These are phyloP conservation scores for Syrmaticus mikado DNA, from an alignment of 2,113 vertebrate genomes.

Conservation along the genomic window DNA sequence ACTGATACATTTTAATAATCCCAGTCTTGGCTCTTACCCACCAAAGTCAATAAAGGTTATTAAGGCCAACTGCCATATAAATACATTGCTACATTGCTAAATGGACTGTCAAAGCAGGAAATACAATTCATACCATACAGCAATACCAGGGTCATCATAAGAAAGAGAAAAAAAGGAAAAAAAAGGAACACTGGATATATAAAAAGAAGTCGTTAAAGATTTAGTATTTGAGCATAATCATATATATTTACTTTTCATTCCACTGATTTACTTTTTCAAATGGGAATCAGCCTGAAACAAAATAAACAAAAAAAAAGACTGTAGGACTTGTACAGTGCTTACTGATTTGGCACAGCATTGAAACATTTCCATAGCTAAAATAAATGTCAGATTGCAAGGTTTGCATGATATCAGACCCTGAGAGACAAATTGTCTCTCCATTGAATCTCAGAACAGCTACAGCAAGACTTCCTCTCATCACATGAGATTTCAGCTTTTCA, in stretches of 20 bases:
- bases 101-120: conserved; percentile 85
- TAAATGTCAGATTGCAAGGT: conserved; percentile 93
- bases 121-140: conserved; percentile 40
- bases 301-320: conserved; percentile 58
- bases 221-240: not conserved
- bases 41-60: conserved; percentile 93
- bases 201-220: not conserved
- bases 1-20: conserved; percentile 95
- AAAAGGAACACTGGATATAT: not conserved
- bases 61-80: conserved; percentile 91
- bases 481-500: conserved; percentile 84
- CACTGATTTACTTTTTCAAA: conserved; percentile 22
- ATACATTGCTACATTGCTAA: conserved; percentile 82
- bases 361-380: conserved; percentile 87
- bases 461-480: conserved; percentile 75
- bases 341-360: conserved; percentile 34
- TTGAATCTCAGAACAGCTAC: conserved; percentile 78
- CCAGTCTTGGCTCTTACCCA: conserved; percentile 88
- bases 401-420: conserved; percentile 83
- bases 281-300: not conserved
- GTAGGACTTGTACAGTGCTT: conserved; percentile 2
- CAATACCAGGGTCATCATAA: not conserved
- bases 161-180: not conserved
- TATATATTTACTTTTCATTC: not conserved
- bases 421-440: conserved; percentile 82